These are phyloP conservation scores for Cheilosia variabilis DNA, from an alignment of 2,888 invertebrate species.

Conservation along the genomic window DNA sequence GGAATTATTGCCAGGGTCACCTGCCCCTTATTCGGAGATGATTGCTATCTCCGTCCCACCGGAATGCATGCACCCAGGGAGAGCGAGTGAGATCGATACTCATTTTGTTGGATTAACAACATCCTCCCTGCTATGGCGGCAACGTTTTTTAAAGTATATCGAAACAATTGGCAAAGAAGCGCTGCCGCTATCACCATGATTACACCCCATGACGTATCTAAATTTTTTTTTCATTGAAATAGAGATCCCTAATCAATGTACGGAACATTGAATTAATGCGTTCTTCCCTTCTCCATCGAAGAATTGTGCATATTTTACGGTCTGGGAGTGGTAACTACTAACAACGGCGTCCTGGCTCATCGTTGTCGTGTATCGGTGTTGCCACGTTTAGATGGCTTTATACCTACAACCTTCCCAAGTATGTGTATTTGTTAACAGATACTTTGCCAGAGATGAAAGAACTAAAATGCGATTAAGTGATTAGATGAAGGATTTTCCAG, in stretches of 20 bases:
- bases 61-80: background rate
- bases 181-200: constrained; percentile 56
- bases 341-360: constrained; percentile 39
- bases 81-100: background rate
- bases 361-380: constrained; percentile 23
- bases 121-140: background rate
- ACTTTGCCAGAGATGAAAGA: constrained; percentile 76
- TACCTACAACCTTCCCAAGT: constrained; percentile 3
- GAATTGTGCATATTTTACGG: constrained; percentile 67
- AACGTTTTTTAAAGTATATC: constrained; percentile 18
- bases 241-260: constrained; percentile 65
- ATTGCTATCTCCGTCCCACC: background rate
- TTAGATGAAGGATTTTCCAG: constrained; percentile 76
- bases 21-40: constrained; percentile 8
- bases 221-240: constrained; percentile 20
- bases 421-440: constrained; percentile 63
- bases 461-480: constrained; percentile 78
- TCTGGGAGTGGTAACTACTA: constrained; percentile 51
- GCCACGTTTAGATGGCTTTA: constrained; percentile 45
- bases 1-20: constrained; percentile 41
- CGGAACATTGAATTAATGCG: constrained; percentile 70
- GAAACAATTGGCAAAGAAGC: constrained; percentile 48
- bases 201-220: constrained; percentile 45
- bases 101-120: constrained; percentile 25
- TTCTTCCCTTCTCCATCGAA: constrained; percentile 35